These are phyloP conservation scores for Halocynthia aurantium DNA, from an alignment of 23 tunicate genomes.

Conservation along the genomic window DNA sequence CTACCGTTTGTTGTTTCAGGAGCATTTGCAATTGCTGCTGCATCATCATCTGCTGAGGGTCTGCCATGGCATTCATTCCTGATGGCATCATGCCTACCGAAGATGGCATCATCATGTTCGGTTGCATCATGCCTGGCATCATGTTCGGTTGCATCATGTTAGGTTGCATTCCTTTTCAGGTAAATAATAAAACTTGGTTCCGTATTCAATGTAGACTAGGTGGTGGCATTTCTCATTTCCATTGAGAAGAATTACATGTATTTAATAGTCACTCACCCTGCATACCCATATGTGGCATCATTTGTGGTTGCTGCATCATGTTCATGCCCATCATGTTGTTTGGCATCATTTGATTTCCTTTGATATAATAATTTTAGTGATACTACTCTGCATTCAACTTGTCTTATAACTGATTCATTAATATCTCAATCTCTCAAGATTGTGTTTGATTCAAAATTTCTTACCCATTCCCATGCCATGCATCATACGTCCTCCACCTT, in stretches of 20 bases:
- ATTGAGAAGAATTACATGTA: background rate
- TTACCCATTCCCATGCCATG: slow-evolving; percentile 11
- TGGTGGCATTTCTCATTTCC: background rate
- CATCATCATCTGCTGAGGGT: slow-evolving; percentile 7
- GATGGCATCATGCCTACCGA: slow-evolving; percentile 2
- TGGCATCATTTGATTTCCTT: background rate
- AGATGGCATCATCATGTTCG: slow-evolving; percentile 5
- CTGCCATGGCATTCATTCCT: slow-evolving; percentile 9
- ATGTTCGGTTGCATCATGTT: too few relatives aligned
- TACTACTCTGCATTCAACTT: too few relatives aligned
- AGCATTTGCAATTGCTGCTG: background rate
- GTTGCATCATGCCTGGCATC: background rate
- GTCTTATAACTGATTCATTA: background rate
- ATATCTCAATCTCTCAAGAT: background rate
- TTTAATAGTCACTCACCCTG: background rate
- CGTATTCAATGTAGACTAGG: background rate
- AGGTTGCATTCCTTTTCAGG: background rate
- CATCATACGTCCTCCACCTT: slow-evolving; percentile 25
- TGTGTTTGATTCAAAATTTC: background rate
- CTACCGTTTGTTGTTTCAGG: slow-evolving; percentile 16
- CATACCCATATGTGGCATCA: slow-evolving; percentile 14
- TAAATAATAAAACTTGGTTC: too few relatives aligned
- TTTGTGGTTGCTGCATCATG: slow-evolving; percentile 29
- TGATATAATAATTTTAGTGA: background rate
- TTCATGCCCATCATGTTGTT: background rate